Conservation (phyloP, 2,113 vertebrate species). For the Myocastor coypus region DNA sequence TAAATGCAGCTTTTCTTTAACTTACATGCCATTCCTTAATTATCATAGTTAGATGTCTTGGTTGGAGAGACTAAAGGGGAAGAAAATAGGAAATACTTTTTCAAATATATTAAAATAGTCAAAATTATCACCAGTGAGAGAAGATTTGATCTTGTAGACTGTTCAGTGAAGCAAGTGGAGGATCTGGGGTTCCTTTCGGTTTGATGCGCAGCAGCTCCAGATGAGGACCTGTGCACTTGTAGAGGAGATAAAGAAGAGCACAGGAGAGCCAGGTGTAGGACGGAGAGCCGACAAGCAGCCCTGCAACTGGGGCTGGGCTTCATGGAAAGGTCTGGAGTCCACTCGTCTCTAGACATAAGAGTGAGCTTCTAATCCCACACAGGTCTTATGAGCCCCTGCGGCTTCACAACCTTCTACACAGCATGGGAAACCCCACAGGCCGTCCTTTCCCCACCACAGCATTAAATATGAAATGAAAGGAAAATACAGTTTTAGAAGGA, state of each 20-base stretch:
- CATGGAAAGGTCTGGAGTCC: too few species aligned
- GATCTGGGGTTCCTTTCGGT: neutral
- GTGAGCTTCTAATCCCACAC: neutral
- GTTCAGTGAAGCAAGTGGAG: neutral
- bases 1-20: neutral
- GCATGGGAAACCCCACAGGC: fast-evolving
- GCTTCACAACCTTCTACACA: neutral
- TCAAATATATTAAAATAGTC: neutral
- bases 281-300: neutral
- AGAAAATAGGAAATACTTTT: neutral
- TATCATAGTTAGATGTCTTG: neutral
- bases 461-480: neutral
- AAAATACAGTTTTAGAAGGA: neutral
- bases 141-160: neutral
- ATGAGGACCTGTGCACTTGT: neutral
- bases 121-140: neutral
- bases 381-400: neutral
- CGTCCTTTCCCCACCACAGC: neutral
- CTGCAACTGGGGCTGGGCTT: fast-evolving
- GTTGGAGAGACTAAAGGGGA: neutral
- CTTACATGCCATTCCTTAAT: neutral
- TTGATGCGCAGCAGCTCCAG: neutral
- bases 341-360: fast-evolving
- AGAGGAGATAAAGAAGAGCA: neutral
- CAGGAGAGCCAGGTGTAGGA: neutral